Base-by-base conservation (phyloP, 2,113 vertebrate species). In the Merops nubicus region DNA sequence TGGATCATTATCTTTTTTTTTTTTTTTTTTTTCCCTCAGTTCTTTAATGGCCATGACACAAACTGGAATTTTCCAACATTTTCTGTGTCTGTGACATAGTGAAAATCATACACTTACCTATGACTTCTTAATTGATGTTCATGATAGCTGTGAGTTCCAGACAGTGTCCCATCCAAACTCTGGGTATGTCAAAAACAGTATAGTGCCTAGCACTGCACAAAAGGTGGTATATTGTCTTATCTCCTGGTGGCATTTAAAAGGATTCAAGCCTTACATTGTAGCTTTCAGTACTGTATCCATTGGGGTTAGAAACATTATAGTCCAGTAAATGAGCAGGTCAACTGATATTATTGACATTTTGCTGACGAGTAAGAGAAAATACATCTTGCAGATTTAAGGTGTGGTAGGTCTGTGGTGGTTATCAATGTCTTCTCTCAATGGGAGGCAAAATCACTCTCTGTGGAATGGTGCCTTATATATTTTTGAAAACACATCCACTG, bases 21-120 rank as follows among this genome's bases (percentile, higher is more conserved):
- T 15, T 15, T 2, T 7, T 1, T 11, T 1, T 5, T 10, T 9
- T 26, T 15, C 2, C 6, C 9, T 65, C 45, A 31, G 1, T 63
- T 62, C 4, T 18, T 36, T 34, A 54, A 9, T 28, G 43, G 31
- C 7, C 10, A 21, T 34, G 14, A 29, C 23, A 13, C 5, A 60
- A 42, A 6, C 33, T 11, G 7, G 4, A 47, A 2, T 15, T 85
- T 92, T 65, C 26, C n/a, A 60, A 12, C 0, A 31, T 56, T 42
- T 77, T 88, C 40, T 31, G 1, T 21, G 28, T 42, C 11, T 64
- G 8, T 2, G 6, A 5, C 12, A 38, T 28, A 68, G 7, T n/a
- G 45, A 19, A 60, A 56, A 65, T 38, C 23, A 42, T 38, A 45
- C 4, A 38, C 1, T 50, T 67, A 36, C 4, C 34, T 36, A 15